These are phyloP conservation scores for Eubasilissa splendida DNA, from an alignment of 2,888 invertebrate genomes.

Conservation along the genomic window DNA sequence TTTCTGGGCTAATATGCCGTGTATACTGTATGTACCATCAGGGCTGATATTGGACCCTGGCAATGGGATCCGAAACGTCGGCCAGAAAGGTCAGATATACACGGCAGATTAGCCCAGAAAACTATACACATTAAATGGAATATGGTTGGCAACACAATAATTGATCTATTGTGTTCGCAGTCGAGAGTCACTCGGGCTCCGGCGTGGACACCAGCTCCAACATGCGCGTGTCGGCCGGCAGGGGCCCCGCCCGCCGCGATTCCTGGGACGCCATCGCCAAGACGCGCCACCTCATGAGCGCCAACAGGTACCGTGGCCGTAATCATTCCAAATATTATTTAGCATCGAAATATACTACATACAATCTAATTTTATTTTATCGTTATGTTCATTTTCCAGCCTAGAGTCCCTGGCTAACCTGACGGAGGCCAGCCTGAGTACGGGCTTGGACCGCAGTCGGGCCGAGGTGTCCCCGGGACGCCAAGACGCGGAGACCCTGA, in stretches of 20 bases:
- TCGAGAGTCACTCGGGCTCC: conserved; percentile 3
- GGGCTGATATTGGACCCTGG: too few species aligned
- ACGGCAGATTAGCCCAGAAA: too few species aligned
- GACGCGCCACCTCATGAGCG: conserved; percentile 81
- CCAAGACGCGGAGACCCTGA: conserved; percentile 75
- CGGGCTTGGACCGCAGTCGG: conserved; percentile 67
- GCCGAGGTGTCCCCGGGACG: conserved; percentile 61
- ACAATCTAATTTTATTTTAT: background rate
- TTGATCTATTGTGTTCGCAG: background rate
- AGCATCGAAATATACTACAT: background rate
- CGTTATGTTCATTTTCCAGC: conserved; percentile 63
- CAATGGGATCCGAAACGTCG: too few species aligned
- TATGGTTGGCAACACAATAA: too few species aligned
- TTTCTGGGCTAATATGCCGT: too few species aligned
- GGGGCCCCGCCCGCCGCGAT: conserved; percentile 76
- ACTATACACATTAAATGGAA: too few species aligned
- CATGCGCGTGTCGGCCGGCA: conserved; percentile 74
- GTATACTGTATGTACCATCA: too few species aligned
- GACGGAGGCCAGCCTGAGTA: conserved; percentile 75
- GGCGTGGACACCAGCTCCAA: conserved; percentile 73
- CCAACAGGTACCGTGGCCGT: conserved; percentile 64
- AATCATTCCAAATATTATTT: background rate
- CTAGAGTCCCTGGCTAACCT: conserved; percentile 81
- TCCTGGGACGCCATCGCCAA: conserved; percentile 89
- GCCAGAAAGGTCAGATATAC: too few species aligned